Evolutionary conservation across 2,113 vertebrate genomes (phyloP), one percentile per base, ranked within the genome.

Genomic region (Cololabis saira): DNA sequence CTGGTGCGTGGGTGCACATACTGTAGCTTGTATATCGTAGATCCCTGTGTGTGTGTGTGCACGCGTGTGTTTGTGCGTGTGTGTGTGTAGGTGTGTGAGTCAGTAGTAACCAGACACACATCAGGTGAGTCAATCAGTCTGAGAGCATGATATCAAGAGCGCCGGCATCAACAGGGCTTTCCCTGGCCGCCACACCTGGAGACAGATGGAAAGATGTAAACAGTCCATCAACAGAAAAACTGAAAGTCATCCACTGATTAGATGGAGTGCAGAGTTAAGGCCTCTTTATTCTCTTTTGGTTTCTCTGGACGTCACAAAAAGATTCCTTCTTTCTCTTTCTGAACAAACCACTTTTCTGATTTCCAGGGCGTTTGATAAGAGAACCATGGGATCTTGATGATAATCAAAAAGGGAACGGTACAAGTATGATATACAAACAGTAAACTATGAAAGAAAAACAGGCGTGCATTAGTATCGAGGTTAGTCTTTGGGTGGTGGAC

Each of bases 91-190:
- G 30, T 63, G 44, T 52, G 30, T 80, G 78, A 86, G 50, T 80
- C 79, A 82, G 73, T 68, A 74, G 63, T 66, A 84, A 42, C 76
- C 77, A 89, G 87, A 89, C 85, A 70, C 52, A 37, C 47, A 71
- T 49, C 0, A 2, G 37, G n/a, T 86, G 58, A 83, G 44, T 85
- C 58, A 85, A 43, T 44, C 44, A 30, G 81, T 80, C 85, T 78
- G 74, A 82, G 69, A 78, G 60, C 67, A 27, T 81, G 68, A 86
- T 78, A 56, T 57, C 0, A 5, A 65, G 44, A 55, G 24, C 21
- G 3, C 14, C 22, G 9, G 54, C 60, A 82, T 75, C 37, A 73
- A 71, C 63, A 81, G 54, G 73, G 75, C 71, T 84, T 81, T 86
- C 79, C 58, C 81, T 67, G 24, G 18, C 5, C 2, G 64, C 59